Evolutionary conservation across 2,888 invertebrate species (phyloP), one percentile per base, ranked within the genome.

Genomic region (Crepidodera aurea): DNA sequence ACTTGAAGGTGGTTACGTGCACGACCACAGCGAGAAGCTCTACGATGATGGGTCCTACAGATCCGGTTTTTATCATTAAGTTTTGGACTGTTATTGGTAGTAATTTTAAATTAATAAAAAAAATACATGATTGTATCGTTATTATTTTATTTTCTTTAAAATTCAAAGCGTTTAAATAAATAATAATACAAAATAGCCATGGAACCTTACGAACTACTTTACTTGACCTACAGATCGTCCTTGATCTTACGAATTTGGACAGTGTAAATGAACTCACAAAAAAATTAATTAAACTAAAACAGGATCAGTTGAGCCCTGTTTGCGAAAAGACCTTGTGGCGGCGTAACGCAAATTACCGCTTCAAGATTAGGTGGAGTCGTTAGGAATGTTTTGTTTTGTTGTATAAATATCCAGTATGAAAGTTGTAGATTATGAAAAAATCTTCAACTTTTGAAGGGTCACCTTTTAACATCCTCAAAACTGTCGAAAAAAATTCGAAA

Each of bases 21-120:
- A 64, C 13, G 75, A 76, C 64, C 65, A 71, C 65, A 69, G 60
- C 34, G 76, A 76, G 48, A 71, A 71, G 54, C 64, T 76, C 50
- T 76, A 75, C 70, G 77, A 77, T 48, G 77, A 77, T 65, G 77
- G 77, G 51, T 74, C 74, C 44, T 77, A 77, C 70, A 75, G 64
- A 48, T 71, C 73, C 1, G 71, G 56, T 62, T 63, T 60, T 12
- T 16, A 62, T 34, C 64, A 69, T 42, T 70, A 66, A 66, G 29
- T 58, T 55, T 55, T 40, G 29, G 29, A 40, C 40, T 53, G 50
- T 44, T 40, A 10, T 54, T 55, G 29, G 18, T 56, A 48, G 40
- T 22, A 6, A 53, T 51, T 51, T 58, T 44, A 58, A 51, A 51
- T 54, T 51, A 53, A 66, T 60, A 57, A 58, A 37, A 13, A n/a